Base-by-base conservation (phyloP, 2,797 vertebrate genomes). In the Gymnocypris eckloni region DNA sequence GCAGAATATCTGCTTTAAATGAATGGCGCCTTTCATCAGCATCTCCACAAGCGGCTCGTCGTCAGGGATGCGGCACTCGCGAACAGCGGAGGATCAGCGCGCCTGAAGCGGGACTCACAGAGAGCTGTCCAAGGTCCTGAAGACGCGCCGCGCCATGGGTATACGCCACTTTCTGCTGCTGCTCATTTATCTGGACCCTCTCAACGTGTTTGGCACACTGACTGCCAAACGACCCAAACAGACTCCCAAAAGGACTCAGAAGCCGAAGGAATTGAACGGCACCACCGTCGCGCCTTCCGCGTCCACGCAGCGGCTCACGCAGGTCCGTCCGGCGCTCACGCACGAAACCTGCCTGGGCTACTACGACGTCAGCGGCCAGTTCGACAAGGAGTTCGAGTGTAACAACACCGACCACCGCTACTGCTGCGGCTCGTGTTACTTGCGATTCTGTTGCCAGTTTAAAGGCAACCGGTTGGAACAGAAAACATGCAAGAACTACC, bases 401-500 rank as follows among this genome's bases (percentile, higher is more conserved):
- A 99, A 99, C 95, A 99, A 99, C 96, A 99, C 97, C 82, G 95
- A 97, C 77, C 97, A 98, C 91, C 97, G 97, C 77, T 99, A 98
- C 96, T 99, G 98, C 95, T 99, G 98, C 94, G 98, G 98, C 89
- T 98, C 97, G 88, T 99, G 98, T 94, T 98, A 95, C 95, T 94
- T 98, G 92, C 97, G 98, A 92, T 99, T 98, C 95, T 99, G 98
- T 94, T 99, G 98, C 94, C 97, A 99, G 93, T 98, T 98, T 92
- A 97, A 97, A 87, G 97, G 96, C 69, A 97, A 98, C 93, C 96
- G 96, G 82, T 95, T 99, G 90, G 96, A 99, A 9, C 98, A 99
- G 94, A 95, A 95, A 91, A 93, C 94, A 86, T 99, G 98, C 93
- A 97, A 94, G 92, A 99, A 99, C 93, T 97, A 97, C 93, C 92